Percentiles rank a stretch among this genome's conserved stretches.
These are phyloP conservation scores for Thaumetopoea pityocampa DNA, from an alignment of 1,140 invertebrate species.

Conservation along the genomic window DNA sequence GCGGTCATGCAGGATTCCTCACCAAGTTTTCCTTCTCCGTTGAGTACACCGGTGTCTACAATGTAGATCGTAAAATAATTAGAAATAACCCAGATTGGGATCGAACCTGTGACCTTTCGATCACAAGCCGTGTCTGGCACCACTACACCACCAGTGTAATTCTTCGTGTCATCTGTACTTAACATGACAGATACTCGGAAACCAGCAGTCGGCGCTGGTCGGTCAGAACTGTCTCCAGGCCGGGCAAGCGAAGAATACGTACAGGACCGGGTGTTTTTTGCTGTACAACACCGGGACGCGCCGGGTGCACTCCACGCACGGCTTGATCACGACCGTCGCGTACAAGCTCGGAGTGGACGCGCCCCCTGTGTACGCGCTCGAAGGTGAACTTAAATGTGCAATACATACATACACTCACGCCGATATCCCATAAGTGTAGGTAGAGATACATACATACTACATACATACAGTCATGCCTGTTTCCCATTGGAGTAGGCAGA, in stretches of 20 bases:
- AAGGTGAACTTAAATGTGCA: slow-evolving; percentile 77
- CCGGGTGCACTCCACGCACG: slow-evolving; percentile 90
- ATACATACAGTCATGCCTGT: too few relatives aligned
- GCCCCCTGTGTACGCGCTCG: slow-evolving; percentile 90
- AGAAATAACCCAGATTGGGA: too few relatives aligned
- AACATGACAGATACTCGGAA: slow-evolving; percentile 86
- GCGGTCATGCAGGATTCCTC: too few relatives aligned
- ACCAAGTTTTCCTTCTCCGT: too few relatives aligned
- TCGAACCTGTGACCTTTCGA: too few relatives aligned
- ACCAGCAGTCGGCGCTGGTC: slow-evolving; percentile 96
- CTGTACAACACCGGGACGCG: slow-evolving; percentile 94
- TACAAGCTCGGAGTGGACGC: slow-evolving; percentile 91
- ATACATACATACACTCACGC: slow-evolving; percentile 1
- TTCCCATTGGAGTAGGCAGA: too few relatives aligned
- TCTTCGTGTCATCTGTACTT: slow-evolving; percentile 1
- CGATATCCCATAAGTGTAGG: not conserved
- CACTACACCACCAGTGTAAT: too few relatives aligned
- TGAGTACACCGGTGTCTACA: too few relatives aligned
- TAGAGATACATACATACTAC: too few relatives aligned
- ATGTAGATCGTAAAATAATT: too few relatives aligned
- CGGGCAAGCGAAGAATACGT: slow-evolving; percentile 97
- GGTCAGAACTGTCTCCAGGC: slow-evolving; percentile 94
- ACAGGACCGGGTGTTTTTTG: slow-evolving; percentile 97
- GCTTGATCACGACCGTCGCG: slow-evolving; percentile 95
- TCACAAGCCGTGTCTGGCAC: too few relatives aligned